These are phyloP conservation scores for Dipodomys merriami DNA, from an alignment of 2,113 vertebrate genomes.

Conservation along the genomic window DNA sequence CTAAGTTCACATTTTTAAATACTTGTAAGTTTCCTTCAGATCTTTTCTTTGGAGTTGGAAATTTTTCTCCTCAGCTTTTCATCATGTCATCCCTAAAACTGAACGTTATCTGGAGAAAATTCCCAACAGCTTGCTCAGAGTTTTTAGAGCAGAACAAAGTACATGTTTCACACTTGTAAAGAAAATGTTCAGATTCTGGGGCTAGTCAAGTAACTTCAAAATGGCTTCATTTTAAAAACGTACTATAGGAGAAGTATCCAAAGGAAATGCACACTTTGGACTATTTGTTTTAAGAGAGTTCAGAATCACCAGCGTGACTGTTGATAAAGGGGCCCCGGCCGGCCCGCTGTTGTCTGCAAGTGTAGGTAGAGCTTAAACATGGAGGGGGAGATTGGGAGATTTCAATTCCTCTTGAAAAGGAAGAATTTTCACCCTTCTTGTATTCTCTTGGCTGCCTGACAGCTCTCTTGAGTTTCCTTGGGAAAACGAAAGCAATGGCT, in stretches of 20 bases:
- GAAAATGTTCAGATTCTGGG: conserved; percentile 34
- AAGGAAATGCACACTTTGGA: conserved; percentile 25
- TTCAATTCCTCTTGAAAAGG: not conserved
- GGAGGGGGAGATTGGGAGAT: not conserved
- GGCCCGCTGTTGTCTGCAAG: not conserved
- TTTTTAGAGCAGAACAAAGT: conserved; percentile 59
- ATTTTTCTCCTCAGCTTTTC: conserved; percentile 45
- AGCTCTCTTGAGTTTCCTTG: not conserved
- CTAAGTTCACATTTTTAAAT: conserved; percentile 4
- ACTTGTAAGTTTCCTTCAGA: conserved; percentile 22
- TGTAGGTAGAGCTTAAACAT: not conserved
- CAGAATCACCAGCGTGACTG: not conserved
- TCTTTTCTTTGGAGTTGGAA: conserved; percentile 22
- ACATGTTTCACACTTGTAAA: conserved; percentile 41
- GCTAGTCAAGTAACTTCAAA: conserved; percentile 41
- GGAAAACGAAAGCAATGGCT: not conserved
- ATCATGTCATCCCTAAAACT: not conserved
- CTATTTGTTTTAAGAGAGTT: conserved; percentile 35
- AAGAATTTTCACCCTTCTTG: not conserved
- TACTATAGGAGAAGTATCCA: not conserved
- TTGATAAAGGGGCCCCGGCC: not conserved
- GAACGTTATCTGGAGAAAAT: conserved; percentile 50
- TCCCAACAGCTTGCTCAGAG: conserved; percentile 40
- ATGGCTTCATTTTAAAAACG: conserved; percentile 46
- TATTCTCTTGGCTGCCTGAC: not conserved